Evolutionary conservation across 2,113 vertebrate species (phyloP).

Genomic region (Ceratotherium simum): DNA sequence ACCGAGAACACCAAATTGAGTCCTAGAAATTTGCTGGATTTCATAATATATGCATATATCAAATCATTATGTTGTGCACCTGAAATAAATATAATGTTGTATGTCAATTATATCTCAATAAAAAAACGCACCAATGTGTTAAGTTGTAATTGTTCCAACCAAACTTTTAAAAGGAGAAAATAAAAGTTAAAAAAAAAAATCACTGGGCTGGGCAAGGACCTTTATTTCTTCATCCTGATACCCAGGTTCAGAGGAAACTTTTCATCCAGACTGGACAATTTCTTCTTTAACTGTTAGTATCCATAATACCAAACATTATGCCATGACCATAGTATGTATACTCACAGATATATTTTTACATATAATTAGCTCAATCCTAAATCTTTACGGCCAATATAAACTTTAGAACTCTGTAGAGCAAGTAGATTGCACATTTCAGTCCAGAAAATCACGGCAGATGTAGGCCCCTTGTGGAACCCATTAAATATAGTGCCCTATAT

Average conservation of each 20-base stretch:
- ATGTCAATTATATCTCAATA: background rate
- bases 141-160: background rate
- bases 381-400: slow-evolving; percentile 8
- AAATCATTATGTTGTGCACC: fast-evolving
- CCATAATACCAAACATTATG: fast-evolving
- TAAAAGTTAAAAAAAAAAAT: background rate
- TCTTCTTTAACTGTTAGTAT: slow-evolving; percentile 34
- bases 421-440: background rate
- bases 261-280: slow-evolving; percentile 49
- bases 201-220: slow-evolving; percentile 32
- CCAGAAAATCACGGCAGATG: slow-evolving; percentile 63
- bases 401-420: slow-evolving; percentile 62
- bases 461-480: slow-evolving; percentile 48
- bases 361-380: background rate
- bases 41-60: fast-evolving
- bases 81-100: background rate
- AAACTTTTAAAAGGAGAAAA: background rate
- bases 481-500: slow-evolving; percentile 36
- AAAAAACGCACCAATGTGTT: background rate
- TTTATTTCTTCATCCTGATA: slow-evolving; percentile 60
- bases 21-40: slow-evolving; percentile 67
- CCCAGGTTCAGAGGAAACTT: slow-evolving; percentile 67
- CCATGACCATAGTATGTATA: fast-evolving
- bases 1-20: slow-evolving; percentile 40
- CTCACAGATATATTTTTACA: too few relatives aligned